Base-by-base conservation (phyloP, 2,888 invertebrate species). In the Drosophila meridiana region DNA sequence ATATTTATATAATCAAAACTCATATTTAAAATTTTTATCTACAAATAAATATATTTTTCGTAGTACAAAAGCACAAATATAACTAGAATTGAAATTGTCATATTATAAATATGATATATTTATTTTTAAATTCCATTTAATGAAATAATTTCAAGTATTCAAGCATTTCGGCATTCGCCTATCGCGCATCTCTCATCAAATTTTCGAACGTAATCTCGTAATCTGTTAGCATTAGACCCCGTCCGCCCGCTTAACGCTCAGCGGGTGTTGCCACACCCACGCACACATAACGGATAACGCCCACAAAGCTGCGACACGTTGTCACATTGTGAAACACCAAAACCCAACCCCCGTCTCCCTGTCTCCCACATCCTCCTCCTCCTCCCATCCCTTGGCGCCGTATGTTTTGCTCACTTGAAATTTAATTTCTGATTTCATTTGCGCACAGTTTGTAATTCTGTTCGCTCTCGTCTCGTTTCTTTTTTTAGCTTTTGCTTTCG, bases 351-450 rank as follows among this genome's bases (percentile, higher is more conserved):
- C 8, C n/a, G 26, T 2, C 30, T 14, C 5, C 14, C 13, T 28
- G 13, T 2, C 8, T 4, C 4, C 14, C 14, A 13, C 9, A 5
- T 11, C 8, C 43, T 26, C 47, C 40, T 1, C 3, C 28, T 42
- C 2, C n/a, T n/a, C 3, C n/a, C 11, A 11, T 30, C 40, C 55
- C 48, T 34, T 30, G 53, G 81, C 78, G 72, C 89, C 86, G 87
- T 87, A 83, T 87, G 87, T 83, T 87, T 85, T 77, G 83, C 80
- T 83, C 83, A 81, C 85, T 86, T 89, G 71, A 87, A 87, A 87
- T 87, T 87, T 87, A 87, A 87, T 87, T 87, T 89, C 79, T 87
- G 85, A 87, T 89, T 87, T 87, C 85, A 87, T 87, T 87, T 88
- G 82, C 82, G 80, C 87, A 82, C 80, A 88, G 80, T 88, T 83